Base-by-base conservation (phyloP, 2,888 invertebrate genomes). In the Charanyca ferruginea region DNA sequence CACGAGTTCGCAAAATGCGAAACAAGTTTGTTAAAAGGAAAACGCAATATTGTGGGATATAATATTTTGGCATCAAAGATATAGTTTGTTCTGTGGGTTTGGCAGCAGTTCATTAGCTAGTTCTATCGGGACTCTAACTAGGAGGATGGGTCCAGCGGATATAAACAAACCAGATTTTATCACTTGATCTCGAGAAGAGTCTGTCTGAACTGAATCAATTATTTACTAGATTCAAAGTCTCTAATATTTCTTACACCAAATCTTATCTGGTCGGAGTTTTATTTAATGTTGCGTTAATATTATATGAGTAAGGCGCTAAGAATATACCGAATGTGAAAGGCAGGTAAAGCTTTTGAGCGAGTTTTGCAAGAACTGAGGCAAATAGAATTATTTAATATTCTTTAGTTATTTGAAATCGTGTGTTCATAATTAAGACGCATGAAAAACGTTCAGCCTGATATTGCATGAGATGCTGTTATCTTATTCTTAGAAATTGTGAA, bases 31-130 rank as follows among this genome's bases (percentile, higher is more conserved):
- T 52, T 63, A 49, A 57, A 74, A 22, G 53, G 28, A 51, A 58
- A 76, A 74, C 68, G 38, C 48, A 65, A 58, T 66, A 72, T 77
- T 76, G 64, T 65, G 62, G 58, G 28, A 61, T 70, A 73, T 66
- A 75, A 68, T 73, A 80, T 85, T 86, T 88, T 84, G 84, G 79
- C 84, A 81, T 85, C 73, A 84, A 87, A 87, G 89, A 84, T 85
- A 87, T 87, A 83, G 11, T 87, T 87, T 85, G 84, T 86, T 58
- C 84, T 86, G 84, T 84, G 71, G 73, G 59, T 72, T 87, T 91
- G 93, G 90, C 92, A 90, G 83, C 64, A 85, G 81, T 88, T 91
- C 92, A 93, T 91, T 90, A 88, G 86, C 88, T 83, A 9, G 8
- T 11, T 35, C 85, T 85, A 87, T 87, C 84, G 85, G 57, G 47